These are phyloP conservation scores for Glaucopsyche alexis DNA, from an alignment of 2,888 invertebrate genomes.

Conservation along the genomic window DNA sequence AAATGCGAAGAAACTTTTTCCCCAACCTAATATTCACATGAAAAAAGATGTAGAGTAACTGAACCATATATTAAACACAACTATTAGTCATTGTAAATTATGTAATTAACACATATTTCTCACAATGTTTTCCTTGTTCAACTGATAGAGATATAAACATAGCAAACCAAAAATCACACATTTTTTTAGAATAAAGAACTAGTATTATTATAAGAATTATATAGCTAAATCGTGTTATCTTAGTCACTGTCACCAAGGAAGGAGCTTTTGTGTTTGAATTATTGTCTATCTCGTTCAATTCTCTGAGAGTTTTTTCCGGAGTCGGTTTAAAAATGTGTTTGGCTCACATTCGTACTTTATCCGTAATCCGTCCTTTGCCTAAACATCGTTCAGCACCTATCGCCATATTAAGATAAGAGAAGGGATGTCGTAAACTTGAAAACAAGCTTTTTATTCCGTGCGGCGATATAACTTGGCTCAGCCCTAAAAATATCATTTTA, in stretches of 20 bases:
- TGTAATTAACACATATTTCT: too few relatives aligned
- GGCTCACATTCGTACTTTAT: slow-evolving; percentile 47
- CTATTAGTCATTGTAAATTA: too few relatives aligned
- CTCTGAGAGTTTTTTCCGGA: slow-evolving; percentile 34
- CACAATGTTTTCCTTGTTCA: too few relatives aligned
- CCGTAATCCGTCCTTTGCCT: slow-evolving; percentile 50
- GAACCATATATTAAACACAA: background rate
- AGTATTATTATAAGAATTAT: slow-evolving; percentile 10
- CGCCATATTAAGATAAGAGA: slow-evolving; percentile 64
- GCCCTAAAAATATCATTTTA: slow-evolving; percentile 17
- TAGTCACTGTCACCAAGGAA: slow-evolving; percentile 14
- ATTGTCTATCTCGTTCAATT: slow-evolving; percentile 34
- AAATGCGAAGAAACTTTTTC: too few relatives aligned
- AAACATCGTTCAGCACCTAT: slow-evolving; percentile 64
- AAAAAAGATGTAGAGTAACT: background rate
- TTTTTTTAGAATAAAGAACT: background rate
- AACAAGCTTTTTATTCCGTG: slow-evolving; percentile 63
- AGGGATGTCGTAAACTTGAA: slow-evolving; percentile 67
- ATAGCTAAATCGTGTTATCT: slow-evolving; percentile 1
- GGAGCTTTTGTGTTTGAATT: slow-evolving; percentile 16
- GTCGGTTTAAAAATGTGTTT: slow-evolving; percentile 43
- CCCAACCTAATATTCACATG: too few relatives aligned
- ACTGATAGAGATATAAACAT: too few relatives aligned
- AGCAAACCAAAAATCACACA: too few relatives aligned
- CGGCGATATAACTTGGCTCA: slow-evolving; percentile 30